Evolutionary conservation across 1,140 invertebrate species (phyloP).

Genomic region (Kradibia gibbosae): DNA sequence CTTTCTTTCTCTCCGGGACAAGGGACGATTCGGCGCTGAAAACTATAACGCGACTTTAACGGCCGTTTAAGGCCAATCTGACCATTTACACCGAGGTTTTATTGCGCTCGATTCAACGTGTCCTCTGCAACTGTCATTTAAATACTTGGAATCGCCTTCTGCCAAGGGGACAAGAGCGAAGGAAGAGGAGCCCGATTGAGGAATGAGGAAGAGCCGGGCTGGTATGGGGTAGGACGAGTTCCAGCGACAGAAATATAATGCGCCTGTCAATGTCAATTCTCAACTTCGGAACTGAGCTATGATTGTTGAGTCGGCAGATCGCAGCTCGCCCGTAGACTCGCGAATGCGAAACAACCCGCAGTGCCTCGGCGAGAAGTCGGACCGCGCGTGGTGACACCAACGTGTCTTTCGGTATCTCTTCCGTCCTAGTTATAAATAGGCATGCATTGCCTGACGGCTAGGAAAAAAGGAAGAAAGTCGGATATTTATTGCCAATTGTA

Average conservation of each 20-base stretch:
- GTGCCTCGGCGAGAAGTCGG: no score
- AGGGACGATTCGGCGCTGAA: slow-evolving; percentile 50
- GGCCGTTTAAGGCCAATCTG: slow-evolving; percentile 56
- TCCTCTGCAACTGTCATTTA: slow-evolving; percentile 11
- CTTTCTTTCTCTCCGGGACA: not conserved
- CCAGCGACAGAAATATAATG: slow-evolving; percentile 1
- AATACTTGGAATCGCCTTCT: not conserved
- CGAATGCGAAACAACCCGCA: not conserved
- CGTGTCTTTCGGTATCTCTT: slow-evolving; percentile 2
- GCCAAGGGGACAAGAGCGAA: not conserved
- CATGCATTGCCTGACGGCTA: not conserved
- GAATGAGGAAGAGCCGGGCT: no score
- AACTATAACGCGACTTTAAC: slow-evolving; percentile 63
- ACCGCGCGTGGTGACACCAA: not conserved
- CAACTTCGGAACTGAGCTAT: not conserved
- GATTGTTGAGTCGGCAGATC: no score
- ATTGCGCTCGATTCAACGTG: slow-evolving; percentile 50
- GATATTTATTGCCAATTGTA: slow-evolving; percentile 42
- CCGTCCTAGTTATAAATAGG: slow-evolving; percentile 42
- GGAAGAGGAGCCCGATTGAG: not conserved
- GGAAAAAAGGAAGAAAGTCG: not conserved
- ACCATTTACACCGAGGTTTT: slow-evolving; percentile 54
- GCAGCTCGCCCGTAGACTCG: no score
- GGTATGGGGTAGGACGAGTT: not conserved
- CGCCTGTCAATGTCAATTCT: not conserved